Conservation (phyloP, 2,888 invertebrate species). For the Leptothorax acervorum region DNA sequence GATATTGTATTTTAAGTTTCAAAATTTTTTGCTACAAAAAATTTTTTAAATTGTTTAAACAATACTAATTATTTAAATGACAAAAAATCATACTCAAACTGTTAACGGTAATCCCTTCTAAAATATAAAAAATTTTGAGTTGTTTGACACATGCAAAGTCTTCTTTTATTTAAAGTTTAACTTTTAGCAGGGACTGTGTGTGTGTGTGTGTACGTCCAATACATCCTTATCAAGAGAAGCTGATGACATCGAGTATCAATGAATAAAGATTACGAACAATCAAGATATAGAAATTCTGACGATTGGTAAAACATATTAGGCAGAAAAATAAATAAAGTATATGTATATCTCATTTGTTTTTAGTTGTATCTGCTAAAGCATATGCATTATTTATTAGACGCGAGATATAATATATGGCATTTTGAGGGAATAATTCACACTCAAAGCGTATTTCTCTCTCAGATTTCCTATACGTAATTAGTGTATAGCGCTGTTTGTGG, state of each 20-base stretch:
- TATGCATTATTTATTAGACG: not conserved
- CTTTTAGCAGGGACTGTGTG: no score
- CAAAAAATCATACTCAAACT: no score
- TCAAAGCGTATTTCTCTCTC: not conserved
- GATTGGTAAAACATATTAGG: not conserved
- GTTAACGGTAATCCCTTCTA: no score
- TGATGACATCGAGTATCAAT: not conserved
- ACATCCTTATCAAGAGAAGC: not conserved
- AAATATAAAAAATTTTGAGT: no score
- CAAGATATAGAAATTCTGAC: not conserved
- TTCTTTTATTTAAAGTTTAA: no score
- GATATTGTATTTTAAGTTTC: no score
- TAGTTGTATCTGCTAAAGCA: not conserved
- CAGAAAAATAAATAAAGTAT: not conserved
- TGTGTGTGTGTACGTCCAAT: no score
- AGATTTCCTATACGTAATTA: slow-evolving; percentile 25
- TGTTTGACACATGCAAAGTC: no score
- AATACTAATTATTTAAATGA: no score
- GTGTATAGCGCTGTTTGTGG: slow-evolving; percentile 4
- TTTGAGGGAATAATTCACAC: slow-evolving; percentile 15
- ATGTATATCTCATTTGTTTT: not conserved
- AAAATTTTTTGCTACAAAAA: no score
- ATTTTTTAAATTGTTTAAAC: no score
- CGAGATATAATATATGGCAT: not conserved
- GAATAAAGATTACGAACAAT: slow-evolving; percentile 2